A percentile compares a stretch with the other conserved stretches of the same genome.
phyloP scores from a whole-genome alignment of 2,797 vertebrate species.

The Squalus acanthias region DNA sequence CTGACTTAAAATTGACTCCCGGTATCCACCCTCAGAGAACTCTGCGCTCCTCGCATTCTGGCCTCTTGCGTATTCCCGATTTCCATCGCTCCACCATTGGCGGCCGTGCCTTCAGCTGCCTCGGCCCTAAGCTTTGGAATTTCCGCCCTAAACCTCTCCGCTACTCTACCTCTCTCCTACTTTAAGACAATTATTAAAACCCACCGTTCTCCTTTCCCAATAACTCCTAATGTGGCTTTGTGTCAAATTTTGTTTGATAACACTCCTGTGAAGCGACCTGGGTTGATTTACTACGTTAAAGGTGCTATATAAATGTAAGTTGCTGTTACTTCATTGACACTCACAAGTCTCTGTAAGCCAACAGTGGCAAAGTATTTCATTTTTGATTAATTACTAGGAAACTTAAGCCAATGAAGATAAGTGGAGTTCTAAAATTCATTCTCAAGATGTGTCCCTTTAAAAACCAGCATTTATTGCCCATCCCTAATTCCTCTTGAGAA shows the following conservation, averaged over 20 bases:
- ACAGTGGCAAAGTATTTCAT: not conserved
- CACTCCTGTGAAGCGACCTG: not conserved
- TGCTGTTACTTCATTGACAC: not conserved
- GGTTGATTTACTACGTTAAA: not conserved
- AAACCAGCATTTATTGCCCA: too few species aligned
- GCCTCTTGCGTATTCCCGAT: too few species aligned
- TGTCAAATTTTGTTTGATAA: too few species aligned
- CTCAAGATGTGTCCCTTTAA: too few species aligned
- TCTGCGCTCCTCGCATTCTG: too few species aligned
- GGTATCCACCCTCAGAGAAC: not conserved
- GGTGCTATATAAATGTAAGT: not conserved
- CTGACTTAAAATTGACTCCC: not conserved
- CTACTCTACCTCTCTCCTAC: not conserved
- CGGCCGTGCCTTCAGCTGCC: not conserved
- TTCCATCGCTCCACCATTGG: too few species aligned
- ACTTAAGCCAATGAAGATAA: not conserved
- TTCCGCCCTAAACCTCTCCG: not conserved
- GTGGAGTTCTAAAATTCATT: too few species aligned
- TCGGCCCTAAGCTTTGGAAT: not conserved
- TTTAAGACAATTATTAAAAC: not conserved
- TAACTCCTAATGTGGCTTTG: too few species aligned
- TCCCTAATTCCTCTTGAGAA: too few species aligned
- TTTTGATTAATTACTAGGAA: not conserved
- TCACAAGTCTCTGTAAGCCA: not conserved
- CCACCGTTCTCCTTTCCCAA: not conserved